Conservation (phyloP, 2,888 invertebrate species). For the Deladenus siricidicola region DNA sequence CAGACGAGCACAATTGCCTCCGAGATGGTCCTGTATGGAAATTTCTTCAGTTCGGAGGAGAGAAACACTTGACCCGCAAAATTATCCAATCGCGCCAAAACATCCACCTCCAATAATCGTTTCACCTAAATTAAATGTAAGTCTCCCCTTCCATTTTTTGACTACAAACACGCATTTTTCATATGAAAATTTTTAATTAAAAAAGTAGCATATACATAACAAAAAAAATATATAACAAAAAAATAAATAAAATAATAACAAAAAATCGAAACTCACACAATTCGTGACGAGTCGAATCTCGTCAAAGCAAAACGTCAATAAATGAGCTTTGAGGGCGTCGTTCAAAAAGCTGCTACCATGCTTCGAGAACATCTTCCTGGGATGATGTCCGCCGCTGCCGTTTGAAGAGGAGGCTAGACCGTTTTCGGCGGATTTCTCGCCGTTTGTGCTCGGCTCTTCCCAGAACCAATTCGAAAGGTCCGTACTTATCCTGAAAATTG, state of each 20-base stretch:
- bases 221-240: no score
- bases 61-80: constrained; percentile 15
- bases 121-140: constrained; percentile 26
- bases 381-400: not conserved
- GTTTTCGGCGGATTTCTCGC: constrained; percentile 15
- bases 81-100: constrained; percentile 20
- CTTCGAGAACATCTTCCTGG: constrained; percentile 25
- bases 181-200: no score
- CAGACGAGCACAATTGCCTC: constrained; percentile 87
- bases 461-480: constrained; percentile 39
- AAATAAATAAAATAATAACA: constrained; percentile 1
- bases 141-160: no score
- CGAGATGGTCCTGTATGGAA: constrained; percentile 86
- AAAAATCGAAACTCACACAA: constrained; percentile 16
- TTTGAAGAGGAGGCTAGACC: not conserved
- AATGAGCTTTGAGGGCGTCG: not conserved
- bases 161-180: no score
- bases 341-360: constrained; percentile 40
- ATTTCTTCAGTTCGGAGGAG: constrained; percentile 57
- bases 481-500: constrained; percentile 27
- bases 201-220: no score
- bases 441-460: constrained; percentile 16
- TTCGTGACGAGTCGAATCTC: constrained; percentile 19
- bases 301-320: constrained; percentile 21
- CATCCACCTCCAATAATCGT: constrained; percentile 27